phyloP scores from a whole-genome alignment of 2,888 invertebrate species.

The Azorinus chamasolen region DNA sequence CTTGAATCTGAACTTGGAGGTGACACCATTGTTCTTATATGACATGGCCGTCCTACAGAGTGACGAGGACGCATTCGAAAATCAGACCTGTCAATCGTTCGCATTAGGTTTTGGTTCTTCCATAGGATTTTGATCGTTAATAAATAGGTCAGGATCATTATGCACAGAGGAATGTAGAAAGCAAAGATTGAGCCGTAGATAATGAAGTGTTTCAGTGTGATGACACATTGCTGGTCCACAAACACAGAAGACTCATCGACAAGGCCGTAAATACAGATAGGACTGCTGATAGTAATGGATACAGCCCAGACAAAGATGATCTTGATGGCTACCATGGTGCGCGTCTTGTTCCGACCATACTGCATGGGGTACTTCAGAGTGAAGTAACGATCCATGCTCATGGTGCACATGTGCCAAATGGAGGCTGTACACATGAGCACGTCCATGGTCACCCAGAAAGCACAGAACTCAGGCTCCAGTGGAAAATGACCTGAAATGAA shows the following conservation, averaged over 20 bases:
- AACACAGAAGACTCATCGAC: conserved; percentile 78
- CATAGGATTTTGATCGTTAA: conserved; percentile 95
- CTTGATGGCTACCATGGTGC: conserved; percentile 89
- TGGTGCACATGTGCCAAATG: conserved; percentile 89
- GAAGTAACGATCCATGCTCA: conserved; percentile 91
- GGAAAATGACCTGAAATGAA: conserved; percentile 94
- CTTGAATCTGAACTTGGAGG: conserved; percentile 67
- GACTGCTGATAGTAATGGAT: conserved; percentile 88
- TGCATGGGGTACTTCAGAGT: conserved; percentile 97
- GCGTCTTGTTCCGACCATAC: conserved; percentile 86
- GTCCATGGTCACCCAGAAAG: conserved; percentile 89
- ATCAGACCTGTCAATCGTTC: conserved; percentile 72
- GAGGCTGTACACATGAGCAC: conserved; percentile 88
- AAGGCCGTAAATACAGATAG: conserved; percentile 85
- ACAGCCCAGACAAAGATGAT: conserved; percentile 97
- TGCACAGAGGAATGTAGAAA: conserved; percentile 97
- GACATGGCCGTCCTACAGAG: conserved; percentile 14
- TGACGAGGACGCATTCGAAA: conserved; percentile 57
- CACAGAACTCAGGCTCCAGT: conserved; percentile 91
- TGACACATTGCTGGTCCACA: conserved; percentile 78
- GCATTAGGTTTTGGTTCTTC: conserved; percentile 88
- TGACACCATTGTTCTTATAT: conserved; percentile 59
- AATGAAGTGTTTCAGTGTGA: conserved; percentile 79
- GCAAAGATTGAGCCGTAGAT: conserved; percentile 97
- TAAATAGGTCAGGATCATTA: conserved; percentile 97